Percentiles rank a stretch among this genome's conserved stretches.
Conservation (phyloP, 2,797 vertebrate species). For the Xenops minutus region DNA sequence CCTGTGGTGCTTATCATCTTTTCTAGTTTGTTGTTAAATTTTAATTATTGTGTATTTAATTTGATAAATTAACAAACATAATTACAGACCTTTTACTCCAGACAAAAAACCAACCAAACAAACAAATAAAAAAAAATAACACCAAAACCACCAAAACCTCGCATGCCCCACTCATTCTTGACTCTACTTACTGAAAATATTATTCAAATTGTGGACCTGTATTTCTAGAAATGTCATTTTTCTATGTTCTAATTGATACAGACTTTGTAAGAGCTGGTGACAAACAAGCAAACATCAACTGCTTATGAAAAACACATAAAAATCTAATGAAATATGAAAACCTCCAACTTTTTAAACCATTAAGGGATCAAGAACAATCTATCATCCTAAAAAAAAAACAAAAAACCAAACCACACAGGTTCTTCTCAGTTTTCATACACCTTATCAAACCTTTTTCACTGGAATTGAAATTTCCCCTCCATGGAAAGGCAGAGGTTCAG, state of each 20-base stretch:
- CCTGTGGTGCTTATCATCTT: neutral
- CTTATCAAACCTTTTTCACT: neutral
- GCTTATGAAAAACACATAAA: neutral
- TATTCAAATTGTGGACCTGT: neutral
- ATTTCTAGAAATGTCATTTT: neutral
- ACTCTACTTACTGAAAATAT: neutral
- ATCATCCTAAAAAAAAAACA: neutral
- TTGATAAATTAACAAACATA: neutral
- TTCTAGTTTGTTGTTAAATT: neutral
- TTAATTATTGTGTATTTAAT: conserved; percentile 11
- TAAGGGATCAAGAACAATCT: neutral
- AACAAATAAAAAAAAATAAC: neutral
- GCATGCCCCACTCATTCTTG: neutral
- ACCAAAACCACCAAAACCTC: neutral
- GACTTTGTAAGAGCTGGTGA: neutral
- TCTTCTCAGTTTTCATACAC: neutral
- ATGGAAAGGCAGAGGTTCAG: accelerated
- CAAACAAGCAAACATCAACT: neutral
- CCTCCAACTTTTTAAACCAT: accelerated
- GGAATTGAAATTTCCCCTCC: neutral
- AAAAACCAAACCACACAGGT: accelerated
- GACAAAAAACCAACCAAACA: neutral
- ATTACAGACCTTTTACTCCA: neutral
- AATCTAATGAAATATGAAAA: neutral
- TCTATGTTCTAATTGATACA: neutral